Base-by-base conservation (phyloP, 2,797 vertebrate species). In the Cephalopachus bancanus region DNA sequence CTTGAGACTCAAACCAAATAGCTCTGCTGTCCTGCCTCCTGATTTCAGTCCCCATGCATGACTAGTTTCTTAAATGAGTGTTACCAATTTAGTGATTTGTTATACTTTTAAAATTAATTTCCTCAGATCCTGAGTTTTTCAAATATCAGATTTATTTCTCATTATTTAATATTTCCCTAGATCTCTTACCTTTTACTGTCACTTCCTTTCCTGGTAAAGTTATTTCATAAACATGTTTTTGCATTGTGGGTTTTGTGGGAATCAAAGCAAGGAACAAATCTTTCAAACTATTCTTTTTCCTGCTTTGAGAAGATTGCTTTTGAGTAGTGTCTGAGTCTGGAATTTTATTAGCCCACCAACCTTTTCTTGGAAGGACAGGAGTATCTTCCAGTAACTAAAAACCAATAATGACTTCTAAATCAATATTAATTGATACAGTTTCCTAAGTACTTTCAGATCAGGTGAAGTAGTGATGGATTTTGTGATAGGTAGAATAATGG, bases 131-230 rank as follows among this genome's bases (percentile, higher is more conserved):
- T 33, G 30, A 76, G 44, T 79, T 33, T 78, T 62, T 76, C 83
- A 76, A 22, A 92, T 89, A 53, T 79, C 30, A 69, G 19, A 30
- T 57, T 72, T 93, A 49, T 75, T 83, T 69, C 16, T 71, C 55
- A 9, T 24, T 72, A 65, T 53, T 72, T 74, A 57, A 26, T 86
- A 4, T 83, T 89, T 96, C 33, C 20, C 59, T 80, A 76, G 10
- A 9, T 74, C 22, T 81, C 12, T 81, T 92, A 51, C 8, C 10
- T 91, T 96, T 94, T 86, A 5, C 22, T 65, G 14, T 69, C n/a
- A 89, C 44, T 72, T 85, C 12, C 89, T 95, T 94, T 92, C 28
- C 51, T 28, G 62, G 90, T 53, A 76, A 86, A 88, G 67, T 93
- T 15, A 51, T 69, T 91, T 83, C 60, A 22, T 69, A 30, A 67